Evolutionary conservation across 2,888 invertebrate species (phyloP), one percentile per base, ranked within the genome.

Genomic region (Timema cristinae): DNA sequence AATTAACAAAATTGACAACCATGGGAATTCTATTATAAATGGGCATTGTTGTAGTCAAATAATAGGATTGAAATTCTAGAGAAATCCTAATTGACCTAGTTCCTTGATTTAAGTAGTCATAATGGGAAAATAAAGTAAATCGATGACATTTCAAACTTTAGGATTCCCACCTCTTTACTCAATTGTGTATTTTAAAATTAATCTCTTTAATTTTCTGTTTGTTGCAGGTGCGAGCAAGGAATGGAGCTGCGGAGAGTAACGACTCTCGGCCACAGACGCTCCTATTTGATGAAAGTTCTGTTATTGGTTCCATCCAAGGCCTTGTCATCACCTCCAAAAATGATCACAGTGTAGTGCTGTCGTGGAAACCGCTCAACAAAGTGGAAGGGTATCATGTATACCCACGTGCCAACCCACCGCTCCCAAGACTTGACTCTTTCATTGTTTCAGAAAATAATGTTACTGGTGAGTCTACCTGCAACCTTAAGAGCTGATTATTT

Each of bases 151-250:
- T 16, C n/a, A 66, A 47, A 67, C 48, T 49, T n/a, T 13, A 50
- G 7, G 6, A 6, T 6, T 49, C 15, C 47, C 15, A 49, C 13
- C 15, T 67, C 13, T 49, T 67, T 48, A 11, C 13, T 11, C 7
- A 32, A 54, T 13, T 10, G 11, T 66, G 15, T n/a, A 69, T 11
- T 15, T 6, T 32, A 56, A 69, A 8, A 66, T 4, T 11, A 54
- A 54, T 15, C 11, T 63, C 47, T 9, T 63, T 59, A 32, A 47
- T 32, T 69, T 71, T 13, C 9, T 69, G 13, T 7, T 56, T 32
- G 67, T 77, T 76, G 0, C 78, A 90, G 90, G 86, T 91, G 7
- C 85, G 87, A 7, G 92, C 92, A 0, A 85, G 85, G 61, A 93
- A 91, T 80, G 82, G 83, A 15, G 84, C 84, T 0, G 84, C 83